phyloP scores from a whole-genome alignment of 2,113 vertebrate species.

The Poecilia latipinna region DNA sequence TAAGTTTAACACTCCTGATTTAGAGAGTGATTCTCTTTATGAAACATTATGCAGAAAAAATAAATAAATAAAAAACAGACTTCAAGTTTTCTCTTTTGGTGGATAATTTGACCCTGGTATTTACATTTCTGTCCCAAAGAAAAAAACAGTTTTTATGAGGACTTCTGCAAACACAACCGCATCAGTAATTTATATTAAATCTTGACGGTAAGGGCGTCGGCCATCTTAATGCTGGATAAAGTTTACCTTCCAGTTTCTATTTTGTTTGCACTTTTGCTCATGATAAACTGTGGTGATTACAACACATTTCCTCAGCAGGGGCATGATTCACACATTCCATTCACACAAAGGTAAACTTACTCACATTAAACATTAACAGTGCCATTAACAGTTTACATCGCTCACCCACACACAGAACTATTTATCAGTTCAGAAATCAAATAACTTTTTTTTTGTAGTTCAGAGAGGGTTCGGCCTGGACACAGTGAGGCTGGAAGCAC shows the following conservation, averaged over 20 bases:
- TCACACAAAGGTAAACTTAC: constrained; percentile 33
- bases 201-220: too few species aligned
- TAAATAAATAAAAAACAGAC: too few species aligned
- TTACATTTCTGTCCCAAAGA: too few species aligned
- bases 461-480: constrained; percentile 19
- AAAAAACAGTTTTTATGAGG: too few species aligned
- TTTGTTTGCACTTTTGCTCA: background rate
- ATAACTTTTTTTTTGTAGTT: constrained; percentile 3
- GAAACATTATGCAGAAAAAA: too few species aligned
- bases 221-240: background rate
- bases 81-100: too few species aligned
- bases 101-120: too few species aligned
- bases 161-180: too few species aligned
- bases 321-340: constrained; percentile 62
- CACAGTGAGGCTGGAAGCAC: constrained; percentile 35
- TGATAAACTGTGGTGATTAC: background rate
- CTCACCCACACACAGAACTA: constrained; percentile 18
- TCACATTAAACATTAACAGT: constrained; percentile 66
- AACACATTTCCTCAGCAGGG: constrained; percentile 6
- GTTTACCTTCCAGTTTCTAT: background rate
- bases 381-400: constrained; percentile 15
- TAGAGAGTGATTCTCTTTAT: background rate
- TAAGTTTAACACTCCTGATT: background rate
- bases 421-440: constrained; percentile 23
- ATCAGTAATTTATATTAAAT: too few species aligned